These are phyloP conservation scores for Lucilia sericata DNA, from an alignment of 1,140 invertebrate genomes.

Conservation along the genomic window DNA sequence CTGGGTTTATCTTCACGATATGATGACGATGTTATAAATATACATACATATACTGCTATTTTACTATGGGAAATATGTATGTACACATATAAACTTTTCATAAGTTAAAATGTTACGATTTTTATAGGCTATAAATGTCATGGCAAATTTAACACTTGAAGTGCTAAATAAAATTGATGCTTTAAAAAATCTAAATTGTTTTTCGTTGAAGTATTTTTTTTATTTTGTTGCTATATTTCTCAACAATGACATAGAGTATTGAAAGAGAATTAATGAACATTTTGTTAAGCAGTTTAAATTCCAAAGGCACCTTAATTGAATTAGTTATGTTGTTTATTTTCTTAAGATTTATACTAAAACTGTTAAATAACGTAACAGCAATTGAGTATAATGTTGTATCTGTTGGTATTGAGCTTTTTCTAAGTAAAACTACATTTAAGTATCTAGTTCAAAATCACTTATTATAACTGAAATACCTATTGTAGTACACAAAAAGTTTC, in stretches of 20 bases:
- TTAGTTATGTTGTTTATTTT: too few species aligned
- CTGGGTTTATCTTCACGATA: neutral
- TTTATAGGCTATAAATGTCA: slow-evolving; percentile 43
- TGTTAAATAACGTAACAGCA: too few species aligned
- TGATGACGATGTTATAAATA: neutral
- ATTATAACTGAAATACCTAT: neutral
- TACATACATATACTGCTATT: neutral
- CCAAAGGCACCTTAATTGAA: too few species aligned
- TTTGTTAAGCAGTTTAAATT: too few species aligned
- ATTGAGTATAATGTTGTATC: too few species aligned
- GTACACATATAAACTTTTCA: slow-evolving; percentile 12
- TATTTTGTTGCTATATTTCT: slow-evolving; percentile 9
- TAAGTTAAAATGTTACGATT: slow-evolving; percentile 37
- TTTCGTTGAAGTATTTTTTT: neutral
- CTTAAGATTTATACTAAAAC: too few species aligned
- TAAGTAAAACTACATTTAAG: too few species aligned
- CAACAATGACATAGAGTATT: neutral
- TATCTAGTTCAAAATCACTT: too few species aligned
- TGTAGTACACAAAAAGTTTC: neutral
- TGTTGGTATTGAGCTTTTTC: too few species aligned
- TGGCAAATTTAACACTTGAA: slow-evolving; percentile 40
- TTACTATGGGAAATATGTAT: neutral
- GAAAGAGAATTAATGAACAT: neutral
- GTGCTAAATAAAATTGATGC: slow-evolving; percentile 38
- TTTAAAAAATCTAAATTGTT: slow-evolving; percentile 19